These are phyloP conservation scores for Criorhina ranunculi DNA, from an alignment of 2,888 invertebrate genomes.

Conservation along the genomic window DNA sequence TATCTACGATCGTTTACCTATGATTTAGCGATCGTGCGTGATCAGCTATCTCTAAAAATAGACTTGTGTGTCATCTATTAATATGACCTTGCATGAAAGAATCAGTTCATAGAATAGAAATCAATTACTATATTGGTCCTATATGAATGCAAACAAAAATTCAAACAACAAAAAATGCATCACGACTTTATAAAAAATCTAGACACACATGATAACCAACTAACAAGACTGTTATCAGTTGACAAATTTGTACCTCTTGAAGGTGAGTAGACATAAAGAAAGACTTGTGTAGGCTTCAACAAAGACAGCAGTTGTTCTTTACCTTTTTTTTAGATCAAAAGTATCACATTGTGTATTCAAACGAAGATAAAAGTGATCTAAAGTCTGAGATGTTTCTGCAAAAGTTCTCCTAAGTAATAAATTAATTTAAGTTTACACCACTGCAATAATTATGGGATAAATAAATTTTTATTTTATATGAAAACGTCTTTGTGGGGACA, in stretches of 20 bases:
- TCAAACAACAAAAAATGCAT: neutral
- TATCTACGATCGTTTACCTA: too few species aligned
- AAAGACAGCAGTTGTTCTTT: neutral
- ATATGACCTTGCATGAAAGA: neutral
- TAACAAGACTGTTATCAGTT: neutral
- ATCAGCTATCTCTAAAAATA: neutral
- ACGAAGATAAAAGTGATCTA: too few species aligned
- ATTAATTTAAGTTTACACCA: too few species aligned
- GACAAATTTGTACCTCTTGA: neutral
- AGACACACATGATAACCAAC: too few species aligned
- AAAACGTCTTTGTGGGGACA: too few species aligned
- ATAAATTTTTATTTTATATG: too few species aligned
- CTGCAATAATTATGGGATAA: too few species aligned
- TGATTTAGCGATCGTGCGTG: too few species aligned
- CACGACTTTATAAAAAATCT: too few species aligned
- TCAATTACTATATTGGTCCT: neutral
- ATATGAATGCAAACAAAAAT: neutral
- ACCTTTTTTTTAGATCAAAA: neutral
- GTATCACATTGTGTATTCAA: neutral
- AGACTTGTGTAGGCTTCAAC: neutral
- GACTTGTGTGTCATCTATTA: neutral
- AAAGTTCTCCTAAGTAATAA: too few species aligned
- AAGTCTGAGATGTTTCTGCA: too few species aligned
- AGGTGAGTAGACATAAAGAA: neutral
- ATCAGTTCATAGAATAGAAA: neutral